These are phyloP conservation scores for Liopterus haemorrhoidalis DNA, from an alignment of 2,888 invertebrate genomes.

Conservation along the genomic window DNA sequence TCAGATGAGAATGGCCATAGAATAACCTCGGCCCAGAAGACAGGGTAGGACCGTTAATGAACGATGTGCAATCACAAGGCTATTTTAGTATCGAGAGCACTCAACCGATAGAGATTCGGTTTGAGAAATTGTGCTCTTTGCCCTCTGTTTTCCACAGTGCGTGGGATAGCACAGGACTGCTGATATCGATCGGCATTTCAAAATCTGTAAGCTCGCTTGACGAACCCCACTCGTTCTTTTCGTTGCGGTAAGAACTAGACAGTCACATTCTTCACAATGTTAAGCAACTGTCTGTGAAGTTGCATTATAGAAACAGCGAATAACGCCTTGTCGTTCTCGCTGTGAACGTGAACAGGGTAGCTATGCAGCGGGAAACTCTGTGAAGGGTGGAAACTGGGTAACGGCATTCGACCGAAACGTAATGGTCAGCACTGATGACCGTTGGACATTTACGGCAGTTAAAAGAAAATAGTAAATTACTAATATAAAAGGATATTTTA, in stretches of 20 bases:
- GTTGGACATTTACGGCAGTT: constrained; percentile 24
- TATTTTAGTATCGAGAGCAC: constrained; percentile 42
- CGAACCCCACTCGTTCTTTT: too few species aligned
- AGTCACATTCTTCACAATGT: too few species aligned
- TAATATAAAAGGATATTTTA: constrained; percentile 15
- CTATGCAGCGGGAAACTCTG: background rate
- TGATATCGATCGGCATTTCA: too few species aligned
- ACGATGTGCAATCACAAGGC: constrained; percentile 45
- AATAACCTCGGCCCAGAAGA: constrained; percentile 13
- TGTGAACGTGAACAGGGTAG: too few species aligned
- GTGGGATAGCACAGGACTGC: too few species aligned
- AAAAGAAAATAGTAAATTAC: constrained; percentile 22
- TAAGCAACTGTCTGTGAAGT: too few species aligned
- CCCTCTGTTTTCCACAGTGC: too few species aligned
- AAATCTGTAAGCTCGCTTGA: too few species aligned
- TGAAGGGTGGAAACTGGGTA: background rate
- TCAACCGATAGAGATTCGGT: constrained; percentile 12
- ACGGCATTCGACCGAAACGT: constrained; percentile 18
- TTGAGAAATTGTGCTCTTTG: too few species aligned
- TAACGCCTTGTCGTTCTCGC: too few species aligned
- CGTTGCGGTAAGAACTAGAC: too few species aligned
- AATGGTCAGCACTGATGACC: constrained; percentile 22
- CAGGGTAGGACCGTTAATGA: constrained; percentile 44
- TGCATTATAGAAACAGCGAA: too few species aligned
- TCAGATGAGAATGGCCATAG: constrained; percentile 1